Evolutionary conservation across 2,113 vertebrate species (phyloP), one percentile per base, ranked within the genome.

Genomic region (Anthoscopus minutus): DNA sequence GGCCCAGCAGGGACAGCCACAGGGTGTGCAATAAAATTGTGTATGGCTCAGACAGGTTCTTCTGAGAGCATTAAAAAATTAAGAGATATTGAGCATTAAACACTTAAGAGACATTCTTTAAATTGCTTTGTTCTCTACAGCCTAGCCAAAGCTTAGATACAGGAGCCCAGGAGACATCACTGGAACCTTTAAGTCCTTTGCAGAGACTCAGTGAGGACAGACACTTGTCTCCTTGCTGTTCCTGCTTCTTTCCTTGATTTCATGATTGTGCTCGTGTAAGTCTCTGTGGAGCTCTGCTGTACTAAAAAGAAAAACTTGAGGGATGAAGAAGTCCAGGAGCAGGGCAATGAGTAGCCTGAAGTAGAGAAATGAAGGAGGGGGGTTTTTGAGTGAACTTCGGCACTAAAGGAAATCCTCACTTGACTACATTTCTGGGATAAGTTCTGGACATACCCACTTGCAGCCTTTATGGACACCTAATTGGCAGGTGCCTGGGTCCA

Each of bases 401-500:
- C 62, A 30, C 53, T 37, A 48, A 54, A 85, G 47, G 44, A 87
- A 79, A 48, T 87, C 16, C 57, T 73, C 42, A 35, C n/a, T 58
- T 70, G 62, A 35, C 67, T 64, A 14, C 5, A 1, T 91, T 93
- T 79, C 53, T 76, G 45, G 17, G 31, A 48, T 60, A 30, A 81
- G 22, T 72, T 93, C 66, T 72, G 57, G 45, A 27, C 10, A 38
- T 84, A 78, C 35, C 23, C 23, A 61, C 57, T 35, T 85, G 40
- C 48, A 86, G 56, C 33, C 53, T 37, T 48, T 57, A 42, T 35
- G 69, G 54, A 69, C 81, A 92, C 72, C 67, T 81, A 77, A 93
- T 84, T 81, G 74, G 31, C 40, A 95, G 86, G 42, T 93, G 82
- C 54, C 82, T 86, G 74, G n/a, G 22, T 83, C 51, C 60, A 70